A percentile compares a stretch with the other conserved stretches of the same genome.
Evolutionary conservation across 30 jellyfish, hydroid and myxozoan genomes (phyloP).

Genomic region (Pseudorhiza aurosa): DNA sequence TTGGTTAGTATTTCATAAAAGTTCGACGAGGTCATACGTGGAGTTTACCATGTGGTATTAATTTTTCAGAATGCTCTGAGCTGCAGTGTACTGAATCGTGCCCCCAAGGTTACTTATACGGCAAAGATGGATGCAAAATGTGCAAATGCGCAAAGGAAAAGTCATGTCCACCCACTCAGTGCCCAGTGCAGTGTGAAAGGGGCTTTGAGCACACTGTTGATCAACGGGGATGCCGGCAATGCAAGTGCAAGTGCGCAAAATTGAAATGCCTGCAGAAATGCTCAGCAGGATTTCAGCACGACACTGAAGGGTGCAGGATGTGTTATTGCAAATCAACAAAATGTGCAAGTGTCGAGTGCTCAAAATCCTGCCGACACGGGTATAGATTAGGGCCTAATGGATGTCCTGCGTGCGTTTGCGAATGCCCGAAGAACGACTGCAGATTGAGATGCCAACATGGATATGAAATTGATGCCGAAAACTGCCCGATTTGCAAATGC

Average conservation of each 20-base stretch:
- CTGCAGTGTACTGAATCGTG: not conserved
- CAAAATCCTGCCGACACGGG: not conserved
- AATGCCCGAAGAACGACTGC: not conserved
- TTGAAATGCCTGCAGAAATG: not conserved
- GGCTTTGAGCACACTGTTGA: not conserved
- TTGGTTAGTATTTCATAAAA: too few relatives aligned
- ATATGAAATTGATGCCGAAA: not conserved
- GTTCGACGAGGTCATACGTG: too few relatives aligned
- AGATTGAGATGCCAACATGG: not conserved
- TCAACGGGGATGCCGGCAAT: not conserved
- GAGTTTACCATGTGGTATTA: too few relatives aligned
- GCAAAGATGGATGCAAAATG: not conserved
- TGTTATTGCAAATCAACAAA: not conserved
- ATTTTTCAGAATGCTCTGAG: too few relatives aligned
- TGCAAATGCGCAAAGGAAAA: not conserved
- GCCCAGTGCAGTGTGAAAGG: not conserved
- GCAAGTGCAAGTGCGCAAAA: not conserved
- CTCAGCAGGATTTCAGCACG: not conserved
- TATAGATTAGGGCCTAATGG: not conserved
- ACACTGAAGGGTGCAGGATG: not conserved
- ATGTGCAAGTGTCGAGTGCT: not conserved
- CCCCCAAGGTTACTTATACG: not conserved
- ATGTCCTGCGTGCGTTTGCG: not conserved
- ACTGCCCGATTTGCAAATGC: slow-evolving; percentile 2
- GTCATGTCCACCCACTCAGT: not conserved